These are phyloP conservation scores for Mesochorus sp. DNA, from an alignment of 2,888 invertebrate genomes.

Conservation along the genomic window DNA sequence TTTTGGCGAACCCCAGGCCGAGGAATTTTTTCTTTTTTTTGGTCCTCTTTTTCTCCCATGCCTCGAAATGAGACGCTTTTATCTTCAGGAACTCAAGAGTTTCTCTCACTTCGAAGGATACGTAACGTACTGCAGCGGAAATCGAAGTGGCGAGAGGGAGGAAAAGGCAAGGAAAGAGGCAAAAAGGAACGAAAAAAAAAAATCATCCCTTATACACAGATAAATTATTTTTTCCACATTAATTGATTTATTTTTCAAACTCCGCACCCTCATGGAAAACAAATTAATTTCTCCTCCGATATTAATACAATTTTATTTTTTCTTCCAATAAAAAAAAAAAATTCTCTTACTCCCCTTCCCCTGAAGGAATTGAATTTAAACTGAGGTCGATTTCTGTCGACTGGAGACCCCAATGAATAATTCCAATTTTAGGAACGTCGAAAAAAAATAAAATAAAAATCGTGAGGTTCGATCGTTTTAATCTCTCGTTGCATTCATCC, in stretches of 20 bases:
- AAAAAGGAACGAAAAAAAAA: slow-evolving; percentile 1
- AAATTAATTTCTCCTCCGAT: neutral
- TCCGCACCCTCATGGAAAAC: neutral
- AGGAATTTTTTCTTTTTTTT: neutral
- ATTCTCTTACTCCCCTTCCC: no score
- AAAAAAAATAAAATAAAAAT: neutral
- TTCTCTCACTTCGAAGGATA: slow-evolving; percentile 47
- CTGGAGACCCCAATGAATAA: no score
- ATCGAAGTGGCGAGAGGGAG: slow-evolving; percentile 34
- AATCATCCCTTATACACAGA: no score
- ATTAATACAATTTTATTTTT: neutral
- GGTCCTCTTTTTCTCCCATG: neutral
- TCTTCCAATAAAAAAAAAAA: neutral
- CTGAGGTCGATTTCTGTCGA: no score
- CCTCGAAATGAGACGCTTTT: slow-evolving; percentile 54
- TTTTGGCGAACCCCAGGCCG: neutral
- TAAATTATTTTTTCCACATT: no score
- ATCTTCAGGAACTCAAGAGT: slow-evolving; percentile 48
- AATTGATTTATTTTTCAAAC: neutral
- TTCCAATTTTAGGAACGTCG: no score
- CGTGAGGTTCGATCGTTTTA: slow-evolving; percentile 33
- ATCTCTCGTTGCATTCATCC: slow-evolving; percentile 42
- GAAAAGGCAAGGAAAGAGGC: no score
- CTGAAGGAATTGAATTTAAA: no score
- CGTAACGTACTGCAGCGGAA: slow-evolving; percentile 35